Conservation (phyloP, 64 coral and sea anemone genomes). For the Pachyseris speciosa region DNA sequence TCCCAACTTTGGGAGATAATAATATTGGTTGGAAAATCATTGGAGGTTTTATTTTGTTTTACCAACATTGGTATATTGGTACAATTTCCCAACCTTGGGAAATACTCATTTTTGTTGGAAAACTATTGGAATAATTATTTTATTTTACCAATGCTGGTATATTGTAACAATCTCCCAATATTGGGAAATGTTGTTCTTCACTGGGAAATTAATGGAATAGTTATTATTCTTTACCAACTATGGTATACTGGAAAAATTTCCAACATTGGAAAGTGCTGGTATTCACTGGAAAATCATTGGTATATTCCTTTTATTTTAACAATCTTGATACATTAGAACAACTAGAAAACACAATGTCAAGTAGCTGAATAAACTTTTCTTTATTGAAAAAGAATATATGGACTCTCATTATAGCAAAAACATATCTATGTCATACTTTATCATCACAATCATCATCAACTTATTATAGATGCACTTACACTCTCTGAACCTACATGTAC, state of each 20-base stretch:
- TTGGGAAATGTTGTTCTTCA: slow-evolving; percentile 44
- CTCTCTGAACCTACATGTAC: slow-evolving; percentile 23
- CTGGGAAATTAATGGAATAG: slow-evolving; percentile 56
- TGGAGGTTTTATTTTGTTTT: slow-evolving; percentile 35
- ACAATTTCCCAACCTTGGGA: slow-evolving; percentile 35
- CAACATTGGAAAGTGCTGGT: slow-evolving; percentile 47
- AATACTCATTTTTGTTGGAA: slow-evolving; percentile 28
- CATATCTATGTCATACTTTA: slow-evolving; percentile 12
- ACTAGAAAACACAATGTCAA: slow-evolving; percentile 9
- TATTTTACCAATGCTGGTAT: slow-evolving; percentile 23
- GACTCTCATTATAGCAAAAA: not conserved
- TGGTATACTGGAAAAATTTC: slow-evolving; percentile 45
- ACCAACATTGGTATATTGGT: slow-evolving; percentile 40
- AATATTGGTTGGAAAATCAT: slow-evolving; percentile 25
- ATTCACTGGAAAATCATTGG: slow-evolving; percentile 56
- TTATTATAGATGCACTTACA: slow-evolving; percentile 31
- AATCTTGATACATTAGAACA: slow-evolving; percentile 60
- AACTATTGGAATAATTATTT: slow-evolving; percentile 46
- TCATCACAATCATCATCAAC: not conserved
- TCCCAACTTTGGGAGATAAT: slow-evolving; percentile 43
- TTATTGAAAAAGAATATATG: slow-evolving; percentile 37
- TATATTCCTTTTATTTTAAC: slow-evolving; percentile 50
- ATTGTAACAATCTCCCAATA: slow-evolving; percentile 54
- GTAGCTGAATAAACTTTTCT: slow-evolving; percentile 34
- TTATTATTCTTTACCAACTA: slow-evolving; percentile 23